Base-by-base conservation (phyloP, 2,113 vertebrate genomes). In the Bambusicola thoracicus region DNA sequence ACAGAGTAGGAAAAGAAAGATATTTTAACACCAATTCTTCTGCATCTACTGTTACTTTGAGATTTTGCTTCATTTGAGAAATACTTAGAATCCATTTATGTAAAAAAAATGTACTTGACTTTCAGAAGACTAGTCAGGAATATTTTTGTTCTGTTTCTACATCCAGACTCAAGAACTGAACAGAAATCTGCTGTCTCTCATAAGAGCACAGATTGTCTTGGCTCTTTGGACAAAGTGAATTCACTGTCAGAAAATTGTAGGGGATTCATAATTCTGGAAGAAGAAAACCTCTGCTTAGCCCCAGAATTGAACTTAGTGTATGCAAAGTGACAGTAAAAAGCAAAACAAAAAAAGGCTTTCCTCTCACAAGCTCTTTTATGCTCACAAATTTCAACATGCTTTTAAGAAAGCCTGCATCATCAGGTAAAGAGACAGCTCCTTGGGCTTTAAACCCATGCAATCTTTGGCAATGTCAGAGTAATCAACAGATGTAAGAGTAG, bases 101-200 rank as follows among this genome's bases (percentile, higher is more conserved):
- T 55, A 16, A 44, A 68, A 85, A 85, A 81, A 77, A 89, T 38
- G 49, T 94, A 73, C 90, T 66, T 90, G 85, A 92, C 65, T 67
- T 93, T 56, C 53, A 80, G 19, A 16, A 58, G 5, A 30, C 48
- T n/a, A 38, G 2, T 43, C 30, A 69, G 51, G 5, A 44, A 68
- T 10, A 65, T 22, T 73, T 78, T 69, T 61, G 13, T 19, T 80
- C 74, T 75, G 11, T 83, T 88, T 49, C 63, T 29, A 82, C n/a
- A n/a, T 58, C 8, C 41, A 80, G 68, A 48, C 21, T 73, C 30
- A 53, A 22, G 32, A 74, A 32, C 19, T 34, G 70, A 94, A 75
- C 25, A 41, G 41, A 67, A 67, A 69, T 48, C 11, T 88, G 53
- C 19, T 58, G 9, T 49, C 21, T 55, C 46, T 48, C 27, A 41